Percentiles rank a stretch among this genome's conserved stretches.
Conservation (phyloP, 2,888 invertebrate species). For the Microctonus aethiopoides region DNA sequence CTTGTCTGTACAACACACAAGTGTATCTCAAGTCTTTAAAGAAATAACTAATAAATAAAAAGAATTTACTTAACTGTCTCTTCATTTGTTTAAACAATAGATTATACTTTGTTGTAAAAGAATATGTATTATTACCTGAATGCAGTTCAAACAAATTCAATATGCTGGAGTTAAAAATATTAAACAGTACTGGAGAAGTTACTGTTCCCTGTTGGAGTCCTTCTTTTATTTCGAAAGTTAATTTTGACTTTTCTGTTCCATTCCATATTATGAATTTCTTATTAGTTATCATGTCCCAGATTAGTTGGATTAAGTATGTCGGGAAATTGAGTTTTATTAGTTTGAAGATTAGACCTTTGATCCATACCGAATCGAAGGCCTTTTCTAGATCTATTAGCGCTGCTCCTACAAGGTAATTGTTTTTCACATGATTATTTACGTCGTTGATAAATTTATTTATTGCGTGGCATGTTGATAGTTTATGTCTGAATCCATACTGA, state of each 20-base stretch:
- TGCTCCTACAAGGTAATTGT: background rate
- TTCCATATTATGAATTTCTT: conserved; percentile 5
- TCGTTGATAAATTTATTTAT: conserved; percentile 24
- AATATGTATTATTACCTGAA: background rate
- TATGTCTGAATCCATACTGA: conserved; percentile 21
- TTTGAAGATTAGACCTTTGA: conserved; percentile 18
- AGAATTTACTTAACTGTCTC: no score
- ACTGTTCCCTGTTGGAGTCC: conserved; percentile 30
- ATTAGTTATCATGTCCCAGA: conserved; percentile 12
- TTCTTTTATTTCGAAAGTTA: conserved; percentile 1
- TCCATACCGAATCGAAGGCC: conserved; percentile 26
- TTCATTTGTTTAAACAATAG: no score
- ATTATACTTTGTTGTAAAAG: no score
- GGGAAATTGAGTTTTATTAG: conserved; percentile 17
- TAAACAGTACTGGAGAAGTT: conserved; percentile 29
- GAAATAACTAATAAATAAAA: no score
- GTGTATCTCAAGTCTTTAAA: no score
- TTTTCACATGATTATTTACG: background rate
- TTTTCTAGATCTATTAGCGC: conserved; percentile 27
- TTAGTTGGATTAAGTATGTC: background rate
- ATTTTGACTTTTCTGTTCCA: background rate
- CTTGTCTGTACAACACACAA: no score
- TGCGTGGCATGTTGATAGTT: conserved; percentile 20
- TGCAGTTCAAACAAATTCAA: conserved; percentile 29
- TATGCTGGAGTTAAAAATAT: conserved; percentile 29